These are phyloP conservation scores for Acestrorhynchus altus DNA, from an alignment of 2,797 vertebrate species.

Conservation along the genomic window DNA sequence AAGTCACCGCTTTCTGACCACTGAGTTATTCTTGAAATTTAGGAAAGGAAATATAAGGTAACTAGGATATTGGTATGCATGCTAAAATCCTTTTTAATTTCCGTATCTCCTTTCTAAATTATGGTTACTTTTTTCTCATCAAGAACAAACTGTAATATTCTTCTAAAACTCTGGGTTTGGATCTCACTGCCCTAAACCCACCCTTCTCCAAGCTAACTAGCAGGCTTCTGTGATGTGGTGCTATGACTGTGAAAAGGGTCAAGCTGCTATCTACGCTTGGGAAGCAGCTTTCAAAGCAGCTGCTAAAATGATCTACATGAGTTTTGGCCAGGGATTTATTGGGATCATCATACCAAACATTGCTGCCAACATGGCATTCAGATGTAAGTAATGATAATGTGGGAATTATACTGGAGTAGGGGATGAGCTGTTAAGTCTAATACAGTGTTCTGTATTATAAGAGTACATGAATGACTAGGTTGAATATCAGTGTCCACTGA, in stretches of 20 bases:
- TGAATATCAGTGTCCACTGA: too few relatives aligned
- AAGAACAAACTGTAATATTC: too few relatives aligned
- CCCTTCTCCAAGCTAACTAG: slow-evolving; percentile 13
- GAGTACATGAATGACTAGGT: too few relatives aligned
- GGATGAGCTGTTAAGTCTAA: neutral
- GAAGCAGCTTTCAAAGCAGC: slow-evolving; percentile 70
- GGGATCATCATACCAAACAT: neutral
- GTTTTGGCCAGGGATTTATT: neutral
- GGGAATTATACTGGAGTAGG: neutral
- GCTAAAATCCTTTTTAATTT: too few relatives aligned
- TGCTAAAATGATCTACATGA: neutral
- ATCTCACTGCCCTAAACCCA: neutral
- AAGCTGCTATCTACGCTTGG: slow-evolving; percentile 81
- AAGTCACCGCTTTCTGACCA: too few relatives aligned
- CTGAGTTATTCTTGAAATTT: too few relatives aligned
- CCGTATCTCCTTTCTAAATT: too few relatives aligned
- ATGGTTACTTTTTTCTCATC: too few relatives aligned
- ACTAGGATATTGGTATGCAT: too few relatives aligned
- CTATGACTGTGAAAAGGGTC: slow-evolving; percentile 67
- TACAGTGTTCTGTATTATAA: too few relatives aligned
- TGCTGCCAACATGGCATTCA: neutral
- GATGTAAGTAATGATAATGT: neutral
- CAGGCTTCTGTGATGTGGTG: neutral
- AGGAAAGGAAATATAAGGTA: too few relatives aligned
- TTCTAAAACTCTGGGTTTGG: too few relatives aligned